A percentile compares a stretch with the other conserved stretches of the same genome.
Evolutionary conservation across 2,888 invertebrate genomes (phyloP).

Genomic region (Orthosia gracilis): DNA sequence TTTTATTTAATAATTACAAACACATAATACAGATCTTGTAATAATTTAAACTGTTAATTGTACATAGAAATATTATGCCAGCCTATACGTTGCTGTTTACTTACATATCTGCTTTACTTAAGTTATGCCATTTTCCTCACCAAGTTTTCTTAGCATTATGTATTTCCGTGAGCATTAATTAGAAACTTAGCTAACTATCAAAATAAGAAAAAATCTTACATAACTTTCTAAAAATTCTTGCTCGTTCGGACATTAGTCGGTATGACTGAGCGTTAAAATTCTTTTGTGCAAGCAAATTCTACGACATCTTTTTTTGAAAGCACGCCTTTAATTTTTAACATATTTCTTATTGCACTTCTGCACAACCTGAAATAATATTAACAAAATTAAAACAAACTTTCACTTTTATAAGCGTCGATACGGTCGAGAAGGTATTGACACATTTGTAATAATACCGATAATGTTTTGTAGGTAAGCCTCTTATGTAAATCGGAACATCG

Average conservation of each 20-base stretch:
- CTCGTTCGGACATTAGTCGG: constrained; percentile 59
- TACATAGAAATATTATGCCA: too few relatives aligned
- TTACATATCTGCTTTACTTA: not conserved
- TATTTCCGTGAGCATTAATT: constrained; percentile 60
- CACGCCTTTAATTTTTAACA: constrained; percentile 34
- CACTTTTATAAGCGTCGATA: constrained; percentile 61
- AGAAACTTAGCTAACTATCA: constrained; percentile 60
- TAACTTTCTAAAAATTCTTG: constrained; percentile 69
- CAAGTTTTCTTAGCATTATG: constrained; percentile 55
- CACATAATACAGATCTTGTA: too few relatives aligned
- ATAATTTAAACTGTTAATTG: too few relatives aligned
- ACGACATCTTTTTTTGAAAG: constrained; percentile 54
- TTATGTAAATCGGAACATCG: constrained; percentile 81
- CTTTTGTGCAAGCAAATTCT: constrained; percentile 48
- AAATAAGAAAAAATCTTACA: constrained; percentile 67
- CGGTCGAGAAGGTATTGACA: constrained; percentile 56
- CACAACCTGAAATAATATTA: constrained; percentile 57
- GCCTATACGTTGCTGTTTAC: not conserved
- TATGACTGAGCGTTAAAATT: constrained; percentile 68
- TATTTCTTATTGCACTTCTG: constrained; percentile 30
- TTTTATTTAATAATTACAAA: too few relatives aligned
- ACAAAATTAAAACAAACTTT: constrained; percentile 68
- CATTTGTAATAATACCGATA: constrained; percentile 73
- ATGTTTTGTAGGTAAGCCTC: constrained; percentile 74
- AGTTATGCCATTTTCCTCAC: constrained; percentile 35